Base-by-base conservation (phyloP, 2,797 vertebrate species). In the Staurois parvus region DNA sequence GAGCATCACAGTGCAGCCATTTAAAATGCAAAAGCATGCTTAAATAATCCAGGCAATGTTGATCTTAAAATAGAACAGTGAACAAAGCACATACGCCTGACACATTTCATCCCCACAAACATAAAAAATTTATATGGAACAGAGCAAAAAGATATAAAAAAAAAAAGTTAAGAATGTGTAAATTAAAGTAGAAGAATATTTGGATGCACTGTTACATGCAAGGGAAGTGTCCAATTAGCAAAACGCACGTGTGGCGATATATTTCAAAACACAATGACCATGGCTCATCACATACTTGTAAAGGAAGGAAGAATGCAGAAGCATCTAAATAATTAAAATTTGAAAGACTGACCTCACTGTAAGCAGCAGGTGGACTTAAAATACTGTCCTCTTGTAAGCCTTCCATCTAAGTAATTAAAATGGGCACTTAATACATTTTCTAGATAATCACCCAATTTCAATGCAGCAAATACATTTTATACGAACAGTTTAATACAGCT, bases 401-500 rank as follows among this genome's bases (percentile, higher is more conserved):
- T 97, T 99, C 98, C 97, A 99, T 99, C 98, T 98, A 98, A 97
- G 97, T 97, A 98, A 99, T 99, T 98, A 98, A 97, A 99, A 99
- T 95, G 96, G 95, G 97, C 96, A 97, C 97, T 99, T 97, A 98
- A 99, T 98, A 96, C 98, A 97, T 98, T 97, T 95, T 95, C 94
- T 95, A 94, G 93, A 95, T 94, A 95, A 95, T 95, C 96, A 98
- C 97, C 97, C 96, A 98, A 97, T 97, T 96, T 96, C 97, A 95
- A 77, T 19, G 93, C 94, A 95, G 93, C 93, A 95, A 91, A 95
- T 94, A 95, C 93, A 95, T 94, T 93, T 95, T 94, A 95, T 94
- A 92, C 93, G 93, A 94, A 95, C 94, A 95, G 93, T 91, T 92
- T 93, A 93, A 93, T 93, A 94, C 93, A 92, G 93, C 40, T 93